Evolutionary conservation across 2,113 vertebrate species (phyloP), one percentile per base, ranked within the genome.

Genomic region (Burhinus oedicnemus): DNA sequence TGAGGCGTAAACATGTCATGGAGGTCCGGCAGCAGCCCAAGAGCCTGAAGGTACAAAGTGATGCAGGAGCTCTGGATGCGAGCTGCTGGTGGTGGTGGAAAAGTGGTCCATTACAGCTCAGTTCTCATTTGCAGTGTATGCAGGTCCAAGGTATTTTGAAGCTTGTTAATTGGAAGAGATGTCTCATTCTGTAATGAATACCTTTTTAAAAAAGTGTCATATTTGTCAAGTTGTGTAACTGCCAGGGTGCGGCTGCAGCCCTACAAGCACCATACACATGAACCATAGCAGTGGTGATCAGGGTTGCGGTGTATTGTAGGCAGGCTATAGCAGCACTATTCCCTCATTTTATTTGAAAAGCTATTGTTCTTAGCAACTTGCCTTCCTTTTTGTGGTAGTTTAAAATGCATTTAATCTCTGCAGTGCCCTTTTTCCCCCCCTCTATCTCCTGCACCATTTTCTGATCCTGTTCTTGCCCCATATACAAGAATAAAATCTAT

Each of bases 1-100:
- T 99, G 90, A 97, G 99, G 64, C 98, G 99, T 66, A 99, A 99
- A 95, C 99, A 99, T 38, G 99, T 99, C 84, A 99, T 99, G 99
- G 99, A 99, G 97, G 99, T 99, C 96, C 99, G 99, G 86, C 99
- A 99, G 94, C 99, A 99, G 95, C 99, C 99, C 96, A 99, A 99
- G 97, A 99, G 99, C 97, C 98, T 99, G 95, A 99, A 99, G 99
- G 99, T 99, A 98, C 9, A 8, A 2, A 26, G 26, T 6, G 52
- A 0, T 60, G 51, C 40, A 49, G 92, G 64, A 51, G 47, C 30
- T 2, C 36, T 25, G 71, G 68, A n/a, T 1, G 2, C 1, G 3
- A 75, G 89, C 75, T 51, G 92, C 26, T 74, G 83, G 23, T 74
- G 64, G n/a, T 30, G 29, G 25, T 82, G 80, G 49, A 11, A 6